These are phyloP conservation scores for Pegea sp. DNA, from an alignment of 23 tunicate genomes.

Conservation along the genomic window DNA sequence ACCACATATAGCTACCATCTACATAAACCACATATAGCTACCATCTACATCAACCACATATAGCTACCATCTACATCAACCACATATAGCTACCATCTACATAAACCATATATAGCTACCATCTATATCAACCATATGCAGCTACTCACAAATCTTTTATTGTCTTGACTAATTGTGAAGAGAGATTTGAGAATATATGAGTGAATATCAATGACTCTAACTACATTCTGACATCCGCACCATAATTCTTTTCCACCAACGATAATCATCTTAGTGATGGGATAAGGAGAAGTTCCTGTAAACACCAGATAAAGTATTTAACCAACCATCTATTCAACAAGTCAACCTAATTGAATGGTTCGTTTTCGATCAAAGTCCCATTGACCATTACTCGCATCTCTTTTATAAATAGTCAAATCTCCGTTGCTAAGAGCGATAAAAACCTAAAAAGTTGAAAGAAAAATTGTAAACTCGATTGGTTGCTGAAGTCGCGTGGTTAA, in stretches of 20 bases:
- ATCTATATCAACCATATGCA: background rate
- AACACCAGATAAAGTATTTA: background rate
- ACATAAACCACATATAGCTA: too few species aligned
- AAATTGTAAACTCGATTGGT: background rate
- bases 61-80: too few species aligned
- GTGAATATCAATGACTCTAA: conserved; percentile 38
- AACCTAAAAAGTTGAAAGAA: conserved; percentile 20
- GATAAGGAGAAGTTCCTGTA: conserved; percentile 31
- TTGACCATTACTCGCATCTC: conserved; percentile 30
- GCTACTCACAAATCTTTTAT: conserved; percentile 40
- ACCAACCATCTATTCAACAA: background rate
- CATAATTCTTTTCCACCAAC: conserved; percentile 56
- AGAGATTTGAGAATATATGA: conserved; percentile 8
- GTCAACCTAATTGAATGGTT: conserved; percentile 16
- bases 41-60: too few species aligned
- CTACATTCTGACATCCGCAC: conserved; percentile 90
- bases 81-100: too few species aligned
- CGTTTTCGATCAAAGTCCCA: conserved; percentile 62
- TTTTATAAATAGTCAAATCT: conserved; percentile 26
- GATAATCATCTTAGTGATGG: conserved; percentile 68
- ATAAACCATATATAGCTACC: too few species aligned
- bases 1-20: too few species aligned
- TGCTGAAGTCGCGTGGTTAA: too few species aligned
- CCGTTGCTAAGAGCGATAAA: conserved; percentile 85
- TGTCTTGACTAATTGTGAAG: conserved; percentile 40